Evolutionary conservation across 2,888 invertebrate species (phyloP).

Genomic region (Idaea biselata): DNA sequence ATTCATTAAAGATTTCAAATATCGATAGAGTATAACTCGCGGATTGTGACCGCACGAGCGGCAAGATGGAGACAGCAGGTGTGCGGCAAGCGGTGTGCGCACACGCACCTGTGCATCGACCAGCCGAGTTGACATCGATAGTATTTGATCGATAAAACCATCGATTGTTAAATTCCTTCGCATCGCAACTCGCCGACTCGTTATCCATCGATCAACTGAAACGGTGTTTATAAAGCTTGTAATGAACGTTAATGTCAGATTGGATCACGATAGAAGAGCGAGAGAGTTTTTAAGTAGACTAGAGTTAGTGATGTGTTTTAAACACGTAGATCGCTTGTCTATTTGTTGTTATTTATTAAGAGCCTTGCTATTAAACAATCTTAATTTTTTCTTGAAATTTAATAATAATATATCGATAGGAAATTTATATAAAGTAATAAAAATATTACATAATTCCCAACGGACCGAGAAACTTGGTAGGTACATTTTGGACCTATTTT

Average conservation of each 20-base stretch:
- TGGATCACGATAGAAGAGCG: background rate
- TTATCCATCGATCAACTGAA: conserved; percentile 7
- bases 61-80: conserved; percentile 8
- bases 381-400: too few relatives aligned
- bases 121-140: conserved; percentile 13
- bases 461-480: too few relatives aligned
- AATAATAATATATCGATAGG: too few relatives aligned
- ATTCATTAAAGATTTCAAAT: conserved; percentile 20
- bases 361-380: too few relatives aligned
- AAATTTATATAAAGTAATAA: too few relatives aligned
- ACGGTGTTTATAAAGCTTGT: conserved; percentile 7
- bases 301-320: too few relatives aligned
- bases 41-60: conserved; percentile 9
- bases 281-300: background rate
- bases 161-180: conserved; percentile 51
- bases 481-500: too few relatives aligned
- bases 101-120: conserved; percentile 63
- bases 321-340: too few relatives aligned
- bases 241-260: conserved; percentile 7
- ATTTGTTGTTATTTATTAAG: too few relatives aligned
- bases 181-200: conserved; percentile 25
- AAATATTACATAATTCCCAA: too few relatives aligned
- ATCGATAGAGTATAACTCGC: conserved; percentile 10
- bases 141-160: conserved; percentile 11
- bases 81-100: conserved; percentile 56